Evolutionary conservation across 2,888 invertebrate genomes (phyloP), one percentile per base, ranked within the genome.

Genomic region (Thymelicus acteon): DNA sequence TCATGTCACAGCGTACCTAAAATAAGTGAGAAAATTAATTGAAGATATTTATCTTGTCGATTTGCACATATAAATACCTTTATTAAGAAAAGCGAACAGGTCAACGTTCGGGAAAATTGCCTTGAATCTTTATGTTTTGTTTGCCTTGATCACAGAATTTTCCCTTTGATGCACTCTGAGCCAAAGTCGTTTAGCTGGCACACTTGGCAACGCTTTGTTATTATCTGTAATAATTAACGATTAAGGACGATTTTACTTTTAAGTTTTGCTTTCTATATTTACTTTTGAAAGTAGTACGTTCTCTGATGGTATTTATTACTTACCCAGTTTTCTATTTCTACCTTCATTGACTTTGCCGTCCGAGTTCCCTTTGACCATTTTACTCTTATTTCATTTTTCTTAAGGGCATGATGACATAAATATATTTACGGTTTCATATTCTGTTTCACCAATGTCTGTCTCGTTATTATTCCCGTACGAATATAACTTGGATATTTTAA

Each of bases 161-260:
- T 60, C 52, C 80, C 82, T 87, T 86, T 87, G 84, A 85, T 80
- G 79, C 78, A 77, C 75, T 76, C 73, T 74, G 74, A 76, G 75
- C 73, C 77, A 77, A 75, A 74, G 48, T 44, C 49, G 54, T 71
- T 65, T 61, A 75, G 75, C 74, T 80, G 89, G 80, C 89, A 89
- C 84, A 89, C 81, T 90, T 90, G 90, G 89, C 89, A 89, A 72
- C 40, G 47, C 12, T 12, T 39, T 70, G 15, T 71, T 71, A 71
- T 65, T 71, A 71, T 65, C 52, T 19, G 52, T 39, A 52, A 52
- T 65, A 71, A 65, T 65, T 71, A 71, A 54, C 65, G 49, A 64
- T 64, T 63, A 58, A 54, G 52, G 52, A 44, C 60, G 19, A 49
- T 44, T 52, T 64, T 52, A 52, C 49, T 64, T 70, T 70, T 60